Percentiles rank a stretch among this genome's conserved stretches.
Conservation (phyloP, 1,140 invertebrate species). For the Apis cerana region DNA sequence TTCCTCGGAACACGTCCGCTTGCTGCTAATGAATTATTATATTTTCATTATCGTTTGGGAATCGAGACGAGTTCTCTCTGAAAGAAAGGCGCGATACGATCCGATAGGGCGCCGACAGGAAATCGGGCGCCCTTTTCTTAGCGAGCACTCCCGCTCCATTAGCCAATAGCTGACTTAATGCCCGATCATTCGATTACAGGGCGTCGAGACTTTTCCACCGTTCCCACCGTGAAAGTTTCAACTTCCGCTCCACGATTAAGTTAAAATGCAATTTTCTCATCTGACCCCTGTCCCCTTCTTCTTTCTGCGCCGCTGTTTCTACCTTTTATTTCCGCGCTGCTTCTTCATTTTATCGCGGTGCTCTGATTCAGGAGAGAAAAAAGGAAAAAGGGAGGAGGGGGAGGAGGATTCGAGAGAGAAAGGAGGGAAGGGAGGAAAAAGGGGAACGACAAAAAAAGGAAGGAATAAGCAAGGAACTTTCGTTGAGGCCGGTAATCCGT, state of each 20-base stretch:
- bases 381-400: neutral
- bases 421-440: neutral
- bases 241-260: constrained; percentile 64
- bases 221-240: constrained; percentile 61
- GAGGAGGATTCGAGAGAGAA: neutral
- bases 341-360: neutral
- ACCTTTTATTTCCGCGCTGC: neutral
- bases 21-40: neutral
- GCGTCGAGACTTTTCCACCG: constrained; percentile 55
- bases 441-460: neutral
- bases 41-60: constrained; percentile 8
- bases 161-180: constrained; percentile 66
- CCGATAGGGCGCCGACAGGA: constrained; percentile 22
- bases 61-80: constrained; percentile 20
- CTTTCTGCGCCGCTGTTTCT: neutral
- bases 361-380: constrained; percentile 19
- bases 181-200: constrained; percentile 64
- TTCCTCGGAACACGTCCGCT: neutral
- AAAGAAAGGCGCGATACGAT: constrained; percentile 18
- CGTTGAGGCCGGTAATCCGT: constrained; percentile 47
- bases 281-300: neutral
- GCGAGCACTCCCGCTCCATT: constrained; percentile 58
- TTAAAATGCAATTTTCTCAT: constrained; percentile 63
- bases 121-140: constrained; percentile 53
- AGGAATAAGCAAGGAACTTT: constrained; percentile 49